Percentiles rank a stretch among this genome's conserved stretches.
Evolutionary conservation across 2,113 vertebrate genomes (phyloP).

Genomic region (Propithecus coquereli): DNA sequence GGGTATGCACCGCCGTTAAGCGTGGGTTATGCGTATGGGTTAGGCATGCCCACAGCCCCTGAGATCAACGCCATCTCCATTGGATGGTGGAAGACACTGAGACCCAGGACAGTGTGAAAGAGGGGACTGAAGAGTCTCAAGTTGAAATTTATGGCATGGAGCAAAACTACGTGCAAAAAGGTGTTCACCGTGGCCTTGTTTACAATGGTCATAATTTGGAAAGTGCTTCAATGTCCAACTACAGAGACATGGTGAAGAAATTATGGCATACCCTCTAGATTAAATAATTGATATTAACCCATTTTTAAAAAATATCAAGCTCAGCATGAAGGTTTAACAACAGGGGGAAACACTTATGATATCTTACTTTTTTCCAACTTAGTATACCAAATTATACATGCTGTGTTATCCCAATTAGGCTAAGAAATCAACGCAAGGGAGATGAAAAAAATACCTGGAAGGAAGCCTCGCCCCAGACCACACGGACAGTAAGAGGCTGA

Average conservation of each 20-base stretch:
- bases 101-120: not conserved
- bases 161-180: not conserved
- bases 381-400: not conserved
- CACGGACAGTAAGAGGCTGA: not conserved
- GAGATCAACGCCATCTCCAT: not conserved
- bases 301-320: not conserved
- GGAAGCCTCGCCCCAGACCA: not conserved
- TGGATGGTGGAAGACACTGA: not conserved
- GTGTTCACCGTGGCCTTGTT: not conserved
- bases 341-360: not conserved
- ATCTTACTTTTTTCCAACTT: not conserved
- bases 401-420: not conserved
- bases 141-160: not conserved
- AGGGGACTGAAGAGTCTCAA: not conserved
- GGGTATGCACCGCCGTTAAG: rapidly evolving
- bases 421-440: too few species aligned
- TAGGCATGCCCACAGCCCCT: not conserved
- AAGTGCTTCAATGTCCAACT: not conserved
- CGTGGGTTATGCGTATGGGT: too few species aligned
- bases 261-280: not conserved
- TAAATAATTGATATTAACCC: not conserved
- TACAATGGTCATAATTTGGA: not conserved
- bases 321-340: not conserved
- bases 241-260: not conserved
- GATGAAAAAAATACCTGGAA: not conserved